A percentile compares a stretch with the other conserved stretches of the same genome.
These are phyloP conservation scores for Dascillus cervinus DNA, from an alignment of 2,888 invertebrate genomes.

Conservation along the genomic window DNA sequence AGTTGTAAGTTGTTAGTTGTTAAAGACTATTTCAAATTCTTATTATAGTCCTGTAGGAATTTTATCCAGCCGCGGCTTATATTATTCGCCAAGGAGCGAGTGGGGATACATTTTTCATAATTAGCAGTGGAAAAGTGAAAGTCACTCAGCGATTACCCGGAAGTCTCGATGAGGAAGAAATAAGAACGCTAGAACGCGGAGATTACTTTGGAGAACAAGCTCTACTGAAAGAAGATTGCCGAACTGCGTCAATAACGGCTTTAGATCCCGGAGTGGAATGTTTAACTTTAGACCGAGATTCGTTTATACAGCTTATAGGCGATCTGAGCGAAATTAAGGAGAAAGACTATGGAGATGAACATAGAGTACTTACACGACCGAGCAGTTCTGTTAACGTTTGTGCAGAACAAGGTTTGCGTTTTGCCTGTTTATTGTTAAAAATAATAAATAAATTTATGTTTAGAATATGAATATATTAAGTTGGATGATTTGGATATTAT, in stretches of 20 bases:
- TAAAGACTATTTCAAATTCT: too few relatives aligned
- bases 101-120: conserved; percentile 60
- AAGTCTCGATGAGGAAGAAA: conserved; percentile 47
- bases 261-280: conserved; percentile 56
- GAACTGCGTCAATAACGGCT: conserved; percentile 63
- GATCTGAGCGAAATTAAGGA: conserved; percentile 66
- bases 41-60: conserved; percentile 52
- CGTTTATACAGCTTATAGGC: conserved; percentile 68
- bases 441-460: background rate
- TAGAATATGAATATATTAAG: conserved; percentile 41
- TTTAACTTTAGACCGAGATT: conserved; percentile 57
- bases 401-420: too few relatives aligned
- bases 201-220: conserved; percentile 64
- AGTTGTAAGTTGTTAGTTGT: conserved; percentile 50
- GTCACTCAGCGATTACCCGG: conserved; percentile 44
- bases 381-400: conserved; percentile 37
- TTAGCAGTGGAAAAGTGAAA: conserved; percentile 52
- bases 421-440: background rate
- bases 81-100: conserved; percentile 58
- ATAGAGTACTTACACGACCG: conserved; percentile 41
- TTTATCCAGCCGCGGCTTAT: conserved; percentile 54
- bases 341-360: conserved; percentile 65
- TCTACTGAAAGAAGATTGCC: conserved; percentile 54
- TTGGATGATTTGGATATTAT: conserved; percentile 56
- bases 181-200: conserved; percentile 49